Percentiles rank a stretch among this genome's conserved stretches.
These are phyloP conservation scores for Hymenopus coronatus DNA, from an alignment of 2,888 invertebrate genomes.

Conservation along the genomic window DNA sequence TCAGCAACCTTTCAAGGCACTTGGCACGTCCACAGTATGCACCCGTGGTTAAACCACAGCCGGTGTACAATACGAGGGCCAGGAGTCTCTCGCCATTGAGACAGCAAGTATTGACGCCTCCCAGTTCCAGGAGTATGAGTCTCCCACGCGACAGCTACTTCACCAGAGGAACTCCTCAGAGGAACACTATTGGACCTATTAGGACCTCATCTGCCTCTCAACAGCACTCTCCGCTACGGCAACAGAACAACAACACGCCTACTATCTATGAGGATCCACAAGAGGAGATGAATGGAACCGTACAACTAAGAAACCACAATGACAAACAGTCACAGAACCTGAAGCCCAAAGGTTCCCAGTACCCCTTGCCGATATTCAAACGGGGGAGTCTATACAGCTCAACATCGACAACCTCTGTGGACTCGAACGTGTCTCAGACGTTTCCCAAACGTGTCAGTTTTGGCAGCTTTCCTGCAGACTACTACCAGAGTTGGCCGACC, in stretches of 20 bases:
- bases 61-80: conserved; percentile 34
- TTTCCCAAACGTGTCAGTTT: conserved; percentile 37
- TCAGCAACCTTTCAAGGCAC: background rate
- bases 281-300: background rate
- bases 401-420: conserved; percentile 21
- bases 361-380: conserved; percentile 35
- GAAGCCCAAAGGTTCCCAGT: background rate
- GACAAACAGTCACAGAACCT: background rate
- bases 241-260: conserved; percentile 10
- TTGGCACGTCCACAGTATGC: background rate
- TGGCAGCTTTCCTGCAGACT: conserved; percentile 28
- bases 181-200: conserved; percentile 30
- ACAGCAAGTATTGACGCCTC: conserved; percentile 44
- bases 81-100: conserved; percentile 48
- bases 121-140: conserved; percentile 46
- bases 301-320: conserved; percentile 17
- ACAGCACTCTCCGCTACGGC: background rate
- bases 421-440: conserved; percentile 13
- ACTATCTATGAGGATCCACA: conserved; percentile 28
- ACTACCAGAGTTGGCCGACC: conserved; percentile 36
- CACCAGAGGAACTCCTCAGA: conserved; percentile 21
- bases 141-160: conserved; percentile 41
- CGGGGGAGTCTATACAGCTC: conserved; percentile 29
- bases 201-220: background rate
- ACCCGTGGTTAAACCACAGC: conserved; percentile 16